phyloP scores from a whole-genome alignment of 2,888 invertebrate species.

The Omphaloscelis lunosa region DNA sequence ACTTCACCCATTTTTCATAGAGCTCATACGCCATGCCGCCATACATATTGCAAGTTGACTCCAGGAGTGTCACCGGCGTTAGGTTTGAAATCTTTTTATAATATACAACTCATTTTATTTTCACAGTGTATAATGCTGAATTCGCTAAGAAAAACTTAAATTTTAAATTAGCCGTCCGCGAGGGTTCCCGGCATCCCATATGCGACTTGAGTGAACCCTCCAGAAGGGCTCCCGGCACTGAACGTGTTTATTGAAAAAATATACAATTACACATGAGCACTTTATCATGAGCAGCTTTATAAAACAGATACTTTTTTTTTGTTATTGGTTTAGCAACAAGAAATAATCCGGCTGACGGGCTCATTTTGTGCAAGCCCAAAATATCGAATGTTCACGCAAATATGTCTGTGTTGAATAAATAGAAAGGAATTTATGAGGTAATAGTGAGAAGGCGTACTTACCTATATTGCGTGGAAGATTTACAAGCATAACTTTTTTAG shows the following conservation, averaged over 20 bases:
- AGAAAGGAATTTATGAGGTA: slow-evolving; percentile 52
- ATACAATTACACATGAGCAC: not conserved
- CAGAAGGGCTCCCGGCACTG: too few species aligned
- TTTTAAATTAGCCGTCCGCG: too few species aligned
- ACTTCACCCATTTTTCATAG: too few species aligned
- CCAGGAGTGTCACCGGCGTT: too few species aligned
- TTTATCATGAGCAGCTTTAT: not conserved
- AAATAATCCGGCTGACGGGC: slow-evolving; percentile 30
- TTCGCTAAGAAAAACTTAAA: too few species aligned
- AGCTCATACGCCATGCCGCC: too few species aligned
- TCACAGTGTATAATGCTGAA: too few species aligned
- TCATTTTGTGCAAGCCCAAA: slow-evolving; percentile 32
- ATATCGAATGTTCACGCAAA: slow-evolving; percentile 53
- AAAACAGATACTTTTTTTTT: not conserved
- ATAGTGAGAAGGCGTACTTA: slow-evolving; percentile 40
- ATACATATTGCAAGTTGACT: too few species aligned
- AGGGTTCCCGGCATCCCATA: too few species aligned
- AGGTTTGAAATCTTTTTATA: too few species aligned
- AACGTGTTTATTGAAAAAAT: not conserved
- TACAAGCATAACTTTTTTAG: slow-evolving; percentile 24
- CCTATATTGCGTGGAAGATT: slow-evolving; percentile 48
- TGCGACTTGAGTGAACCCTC: too few species aligned
- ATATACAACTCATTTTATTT: too few species aligned
- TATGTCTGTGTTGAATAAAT: slow-evolving; percentile 43
- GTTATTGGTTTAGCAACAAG: slow-evolving; percentile 10